Conservation (phyloP, 2,797 vertebrate species). For the Anabas testudineus region DNA sequence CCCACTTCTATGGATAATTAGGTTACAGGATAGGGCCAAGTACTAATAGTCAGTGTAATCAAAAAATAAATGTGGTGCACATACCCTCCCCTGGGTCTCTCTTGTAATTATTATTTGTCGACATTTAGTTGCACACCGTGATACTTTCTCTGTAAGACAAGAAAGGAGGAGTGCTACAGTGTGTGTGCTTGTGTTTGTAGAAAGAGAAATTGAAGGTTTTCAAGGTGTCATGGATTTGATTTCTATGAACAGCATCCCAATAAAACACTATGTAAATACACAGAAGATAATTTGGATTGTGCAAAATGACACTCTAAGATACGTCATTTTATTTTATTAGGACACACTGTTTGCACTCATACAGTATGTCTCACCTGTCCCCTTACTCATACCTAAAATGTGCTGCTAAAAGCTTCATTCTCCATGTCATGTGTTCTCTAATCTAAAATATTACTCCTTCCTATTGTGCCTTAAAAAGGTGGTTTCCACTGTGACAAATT, state of each 20-base stretch:
- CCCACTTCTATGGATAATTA: slow-evolving; percentile 34
- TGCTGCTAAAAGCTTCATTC: slow-evolving; percentile 5
- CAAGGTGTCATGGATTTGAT: slow-evolving; percentile 29
- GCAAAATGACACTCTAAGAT: slow-evolving; percentile 22
- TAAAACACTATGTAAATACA: slow-evolving; percentile 20
- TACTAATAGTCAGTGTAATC: slow-evolving; percentile 47
- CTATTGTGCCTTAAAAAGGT: background rate
- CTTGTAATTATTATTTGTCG: slow-evolving; percentile 48
- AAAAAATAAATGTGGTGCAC: slow-evolving; percentile 41
- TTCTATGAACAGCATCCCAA: slow-evolving; percentile 17
- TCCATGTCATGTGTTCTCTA: background rate
- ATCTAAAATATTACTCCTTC: slow-evolving; percentile 6
- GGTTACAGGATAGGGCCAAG: slow-evolving; percentile 20
- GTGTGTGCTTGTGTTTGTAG: slow-evolving; percentile 2
- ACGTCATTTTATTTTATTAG: slow-evolving; percentile 22
- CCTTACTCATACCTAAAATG: slow-evolving; percentile 10
- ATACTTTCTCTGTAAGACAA: slow-evolving; percentile 1
- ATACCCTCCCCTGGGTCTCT: slow-evolving; percentile 19
- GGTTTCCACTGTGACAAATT: slow-evolving; percentile 2
- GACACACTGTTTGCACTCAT: background rate
- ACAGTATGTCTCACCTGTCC: background rate
- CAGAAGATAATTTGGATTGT: slow-evolving; percentile 38
- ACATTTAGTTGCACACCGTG: slow-evolving; percentile 25
- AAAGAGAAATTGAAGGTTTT: slow-evolving; percentile 59
- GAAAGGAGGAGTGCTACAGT: background rate